Evolutionary conservation across 2,797 vertebrate genomes (phyloP), one percentile per base, ranked within the genome.

Genomic region (Sebastiscus tertius): DNA sequence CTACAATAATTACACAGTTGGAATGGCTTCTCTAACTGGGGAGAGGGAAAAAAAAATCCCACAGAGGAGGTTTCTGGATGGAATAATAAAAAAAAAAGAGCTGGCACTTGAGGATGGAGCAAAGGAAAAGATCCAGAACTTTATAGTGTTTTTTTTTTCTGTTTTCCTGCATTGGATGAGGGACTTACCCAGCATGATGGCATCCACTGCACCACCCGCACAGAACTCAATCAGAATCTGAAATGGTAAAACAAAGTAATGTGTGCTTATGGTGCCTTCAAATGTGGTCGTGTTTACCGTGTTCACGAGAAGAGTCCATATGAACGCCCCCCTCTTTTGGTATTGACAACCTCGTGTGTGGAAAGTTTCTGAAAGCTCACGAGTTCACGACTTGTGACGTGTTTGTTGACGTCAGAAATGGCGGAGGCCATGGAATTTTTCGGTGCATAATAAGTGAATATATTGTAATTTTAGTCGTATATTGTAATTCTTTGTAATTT

Each of bases 141-240:
- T 84, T 27, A 78, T 59, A 54, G 34, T 61, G 60, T 14, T 16
- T 42, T 86, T 79, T 85, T 79, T 80, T 87, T 88, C 52, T 70
- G 42, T 87, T 84, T 49, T 87, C 63, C 69, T 80, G 85, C 76
- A 52, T n/a, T 75, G 64, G 71, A 76, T 13, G 56, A 77, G 83
- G 75, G 86, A 96, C 95, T 97, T 96, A 98, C 98, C 98, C 92
- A 99, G 93, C 98, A 99, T 99, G 87, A 99, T 97, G 85, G 98
- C 98, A 93, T 99, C 98, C 68, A 99, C 98, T 46, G 98, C 98
- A 90, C 98, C 98, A 81, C 98, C 98, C 10, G 97, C 98, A 96
- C 98, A 99, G 93, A 99, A 99, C 96, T 99, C 98, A 72, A 99
- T 99, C 84, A 99, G 96, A 89, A 99, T 99, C 98, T 99, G 95